Percentiles rank a stretch among this genome's conserved stretches.
Conservation (phyloP, 2,797 vertebrate species). For the Champsocephalus gunnari region DNA sequence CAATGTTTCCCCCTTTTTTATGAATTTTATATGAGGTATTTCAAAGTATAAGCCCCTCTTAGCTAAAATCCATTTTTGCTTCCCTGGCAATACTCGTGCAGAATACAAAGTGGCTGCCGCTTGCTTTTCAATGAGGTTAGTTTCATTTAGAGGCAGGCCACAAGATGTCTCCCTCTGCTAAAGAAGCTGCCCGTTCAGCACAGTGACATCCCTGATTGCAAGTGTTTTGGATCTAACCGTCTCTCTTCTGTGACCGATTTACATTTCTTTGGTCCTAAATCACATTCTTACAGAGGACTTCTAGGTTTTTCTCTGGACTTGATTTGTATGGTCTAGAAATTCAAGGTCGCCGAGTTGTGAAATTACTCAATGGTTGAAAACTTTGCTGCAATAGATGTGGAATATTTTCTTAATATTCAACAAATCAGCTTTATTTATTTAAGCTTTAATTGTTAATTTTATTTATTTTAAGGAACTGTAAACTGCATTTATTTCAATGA, state of each 20-base stretch:
- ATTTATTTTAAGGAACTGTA: background rate
- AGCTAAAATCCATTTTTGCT: constrained; percentile 60
- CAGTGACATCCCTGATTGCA: constrained; percentile 41
- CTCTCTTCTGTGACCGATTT: constrained; percentile 25
- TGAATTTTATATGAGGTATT: constrained; percentile 68
- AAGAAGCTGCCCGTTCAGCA: constrained; percentile 65
- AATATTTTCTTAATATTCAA: constrained; percentile 9
- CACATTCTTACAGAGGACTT: constrained; percentile 1
- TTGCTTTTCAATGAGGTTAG: constrained; percentile 45
- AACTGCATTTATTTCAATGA: background rate
- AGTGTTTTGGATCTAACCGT: constrained; percentile 14
- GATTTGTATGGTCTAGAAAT: constrained; percentile 9
- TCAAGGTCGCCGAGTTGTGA: background rate
- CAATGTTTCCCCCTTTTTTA: constrained; percentile 47
- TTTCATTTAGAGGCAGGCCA: constrained; percentile 76
- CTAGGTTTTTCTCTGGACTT: constrained; percentile 1
- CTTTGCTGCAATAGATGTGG: constrained; percentile 1
- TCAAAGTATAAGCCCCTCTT: constrained; percentile 47
- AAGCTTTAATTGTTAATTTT: background rate
- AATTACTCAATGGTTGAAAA: background rate
- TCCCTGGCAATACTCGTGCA: constrained; percentile 44
- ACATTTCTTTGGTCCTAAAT: constrained; percentile 27
- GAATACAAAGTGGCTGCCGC: constrained; percentile 64
- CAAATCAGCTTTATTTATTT: constrained; percentile 13
- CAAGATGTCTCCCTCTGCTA: constrained; percentile 85